Conservation (phyloP, 2,113 vertebrate genomes). For the Dipodomys ordii region DNA sequence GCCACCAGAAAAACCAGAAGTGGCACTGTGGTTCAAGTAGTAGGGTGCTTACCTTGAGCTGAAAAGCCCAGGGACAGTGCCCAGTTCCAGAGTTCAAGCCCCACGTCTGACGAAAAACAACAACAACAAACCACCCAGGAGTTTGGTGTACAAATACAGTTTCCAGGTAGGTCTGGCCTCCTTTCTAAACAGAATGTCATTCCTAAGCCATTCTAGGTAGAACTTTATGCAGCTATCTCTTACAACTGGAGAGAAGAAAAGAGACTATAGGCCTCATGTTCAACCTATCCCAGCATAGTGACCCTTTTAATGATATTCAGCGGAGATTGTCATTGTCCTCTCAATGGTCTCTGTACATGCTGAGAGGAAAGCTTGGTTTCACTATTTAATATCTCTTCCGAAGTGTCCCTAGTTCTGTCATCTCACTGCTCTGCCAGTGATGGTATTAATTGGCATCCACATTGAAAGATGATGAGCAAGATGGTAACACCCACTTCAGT, state of each 20-base stretch:
- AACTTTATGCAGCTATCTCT: neutral
- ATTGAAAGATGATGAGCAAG: neutral
- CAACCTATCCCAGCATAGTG: neutral
- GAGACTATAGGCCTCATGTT: neutral
- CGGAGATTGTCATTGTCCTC: slow-evolving; percentile 55
- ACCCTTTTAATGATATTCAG: slow-evolving; percentile 27
- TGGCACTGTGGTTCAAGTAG: too few species aligned
- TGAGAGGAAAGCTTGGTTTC: slow-evolving; percentile 60
- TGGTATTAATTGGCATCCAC: neutral
- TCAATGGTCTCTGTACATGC: slow-evolving; percentile 54
- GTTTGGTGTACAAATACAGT: neutral
- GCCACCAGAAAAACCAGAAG: too few species aligned
- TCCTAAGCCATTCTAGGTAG: neutral
- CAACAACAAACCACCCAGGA: too few species aligned
- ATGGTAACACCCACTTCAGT: neutral
- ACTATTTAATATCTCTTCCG: slow-evolving; percentile 61
- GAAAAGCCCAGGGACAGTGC: too few species aligned
- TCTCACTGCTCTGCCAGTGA: neutral
- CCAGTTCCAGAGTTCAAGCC: too few species aligned
- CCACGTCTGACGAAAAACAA: too few species aligned
- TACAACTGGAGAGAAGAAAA: neutral
- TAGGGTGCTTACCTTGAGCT: too few species aligned
- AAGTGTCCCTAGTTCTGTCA: slow-evolving; percentile 37
- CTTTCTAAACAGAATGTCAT: neutral
- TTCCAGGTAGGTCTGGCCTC: neutral